phyloP scores from a whole-genome alignment of 2,888 invertebrate genomes.

The Therioaphis trifolii region DNA sequence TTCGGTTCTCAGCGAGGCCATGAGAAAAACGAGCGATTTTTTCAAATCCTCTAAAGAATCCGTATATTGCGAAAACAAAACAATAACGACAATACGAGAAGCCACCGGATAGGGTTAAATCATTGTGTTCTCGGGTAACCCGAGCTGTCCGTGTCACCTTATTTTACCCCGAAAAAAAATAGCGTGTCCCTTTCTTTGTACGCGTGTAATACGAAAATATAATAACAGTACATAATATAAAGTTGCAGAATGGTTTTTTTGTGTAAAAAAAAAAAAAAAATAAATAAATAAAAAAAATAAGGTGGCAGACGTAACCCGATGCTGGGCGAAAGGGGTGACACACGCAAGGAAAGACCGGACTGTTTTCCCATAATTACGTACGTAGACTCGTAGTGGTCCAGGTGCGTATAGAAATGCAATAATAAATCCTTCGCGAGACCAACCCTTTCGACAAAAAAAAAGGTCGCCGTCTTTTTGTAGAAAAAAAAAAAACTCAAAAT shows the following conservation, averaged over 20 bases:
- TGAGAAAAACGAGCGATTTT: constrained; percentile 59
- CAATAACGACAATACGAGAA: constrained; percentile 62
- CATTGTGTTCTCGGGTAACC: constrained; percentile 60
- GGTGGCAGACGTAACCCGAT: constrained; percentile 61
- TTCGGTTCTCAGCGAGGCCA: constrained; percentile 55
- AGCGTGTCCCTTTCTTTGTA: constrained; percentile 54
- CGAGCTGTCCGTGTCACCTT: constrained; percentile 60
- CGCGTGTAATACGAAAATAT: constrained; percentile 48
- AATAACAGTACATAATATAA: constrained; percentile 53
- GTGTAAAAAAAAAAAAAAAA: constrained; percentile 51
- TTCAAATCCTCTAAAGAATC: constrained; percentile 56
- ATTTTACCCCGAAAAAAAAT: constrained; percentile 53
- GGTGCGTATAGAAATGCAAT: constrained; percentile 56
- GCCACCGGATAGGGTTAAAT: constrained; percentile 63
- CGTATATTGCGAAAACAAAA: constrained; percentile 61
- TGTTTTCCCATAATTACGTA: constrained; percentile 63
- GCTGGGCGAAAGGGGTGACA: constrained; percentile 62
- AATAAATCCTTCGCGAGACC: constrained; percentile 59
- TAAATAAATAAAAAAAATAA: constrained; percentile 37
- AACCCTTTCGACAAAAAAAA: constrained; percentile 61
- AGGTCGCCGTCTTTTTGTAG: constrained; percentile 59
- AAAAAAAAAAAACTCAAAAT: constrained; percentile 13
- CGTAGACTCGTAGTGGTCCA: constrained; percentile 49
- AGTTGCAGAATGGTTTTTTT: constrained; percentile 57
- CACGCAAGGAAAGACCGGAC: constrained; percentile 56